Conservation (phyloP, 2,797 vertebrate species). For the Argyrosomus regius region DNA sequence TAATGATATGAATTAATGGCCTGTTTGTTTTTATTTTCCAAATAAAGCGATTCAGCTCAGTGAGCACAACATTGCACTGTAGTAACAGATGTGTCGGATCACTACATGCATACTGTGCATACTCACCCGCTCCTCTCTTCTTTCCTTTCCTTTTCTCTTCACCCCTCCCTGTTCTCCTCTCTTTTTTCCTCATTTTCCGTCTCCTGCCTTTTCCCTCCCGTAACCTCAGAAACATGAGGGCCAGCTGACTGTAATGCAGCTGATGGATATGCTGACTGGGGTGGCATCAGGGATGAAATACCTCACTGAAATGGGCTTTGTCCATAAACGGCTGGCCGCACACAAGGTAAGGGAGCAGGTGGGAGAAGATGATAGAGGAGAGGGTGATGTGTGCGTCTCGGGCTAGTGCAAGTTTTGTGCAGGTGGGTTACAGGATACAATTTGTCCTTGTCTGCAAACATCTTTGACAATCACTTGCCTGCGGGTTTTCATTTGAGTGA, state of each 20-base stretch:
- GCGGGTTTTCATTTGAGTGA: constrained; percentile 50
- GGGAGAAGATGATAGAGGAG: constrained; percentile 35
- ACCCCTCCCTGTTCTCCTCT: neutral
- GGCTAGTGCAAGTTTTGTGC: constrained; percentile 8
- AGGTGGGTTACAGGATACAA: constrained; percentile 12
- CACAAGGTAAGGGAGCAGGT: constrained; percentile 84
- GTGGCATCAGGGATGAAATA: constrained; percentile 97
- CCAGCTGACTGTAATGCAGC: constrained; percentile 89
- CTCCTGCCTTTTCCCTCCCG: neutral
- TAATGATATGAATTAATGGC: constrained; percentile 72
- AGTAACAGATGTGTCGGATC: constrained; percentile 39
- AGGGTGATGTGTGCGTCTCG: constrained; percentile 28
- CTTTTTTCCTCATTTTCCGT: neutral
- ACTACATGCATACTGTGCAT: neutral
- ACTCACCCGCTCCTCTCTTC: neutral
- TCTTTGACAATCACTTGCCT: constrained; percentile 28
- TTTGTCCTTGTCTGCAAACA: constrained; percentile 43
- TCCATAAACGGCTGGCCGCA: constrained; percentile 94
- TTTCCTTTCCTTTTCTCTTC: neutral
- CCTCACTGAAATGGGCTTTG: constrained; percentile 96
- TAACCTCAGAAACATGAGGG: constrained; percentile 91
- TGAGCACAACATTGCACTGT: constrained; percentile 34
- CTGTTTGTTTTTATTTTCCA: constrained; percentile 70
- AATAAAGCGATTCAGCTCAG: constrained; percentile 59
- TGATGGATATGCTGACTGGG: constrained; percentile 91